Conservation (phyloP, 2,888 invertebrate species). For the Luperina testacea region DNA sequence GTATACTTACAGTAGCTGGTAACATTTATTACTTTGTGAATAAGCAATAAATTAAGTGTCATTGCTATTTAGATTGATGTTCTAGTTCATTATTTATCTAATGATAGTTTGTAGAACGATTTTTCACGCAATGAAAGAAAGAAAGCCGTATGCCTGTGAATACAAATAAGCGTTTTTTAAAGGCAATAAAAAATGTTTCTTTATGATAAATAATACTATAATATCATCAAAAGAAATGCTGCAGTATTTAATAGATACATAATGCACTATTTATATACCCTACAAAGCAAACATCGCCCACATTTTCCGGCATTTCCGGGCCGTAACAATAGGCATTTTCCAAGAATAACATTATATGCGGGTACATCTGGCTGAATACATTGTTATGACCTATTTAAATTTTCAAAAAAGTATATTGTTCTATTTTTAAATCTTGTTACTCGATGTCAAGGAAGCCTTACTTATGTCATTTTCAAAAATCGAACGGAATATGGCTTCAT, state of each 20-base stretch:
- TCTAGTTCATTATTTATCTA: constrained; percentile 31
- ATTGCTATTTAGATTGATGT: constrained; percentile 27
- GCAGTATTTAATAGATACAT: background rate
- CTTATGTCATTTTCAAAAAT: constrained; percentile 19
- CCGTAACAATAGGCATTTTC: constrained; percentile 41
- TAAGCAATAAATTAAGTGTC: constrained; percentile 33
- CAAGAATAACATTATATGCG: constrained; percentile 7
- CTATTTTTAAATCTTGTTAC: background rate
- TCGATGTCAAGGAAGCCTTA: background rate
- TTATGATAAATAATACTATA: background rate
- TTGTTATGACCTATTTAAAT: background rate
- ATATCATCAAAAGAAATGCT: background rate
- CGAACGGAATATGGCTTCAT: background rate
- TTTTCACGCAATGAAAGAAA: constrained; percentile 32
- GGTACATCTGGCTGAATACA: constrained; percentile 11
- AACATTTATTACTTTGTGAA: constrained; percentile 12
- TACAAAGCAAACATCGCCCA: background rate
- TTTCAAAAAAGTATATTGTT: background rate
- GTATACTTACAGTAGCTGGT: constrained; percentile 34
- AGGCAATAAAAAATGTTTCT: background rate
- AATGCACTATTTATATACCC: constrained; percentile 10
- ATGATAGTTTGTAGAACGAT: constrained; percentile 15
- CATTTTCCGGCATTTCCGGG: constrained; percentile 43
- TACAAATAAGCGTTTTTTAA: background rate
- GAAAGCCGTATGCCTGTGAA: constrained; percentile 1